Conservation (phyloP, 2,113 vertebrate species). For the Willisornis vidua region DNA sequence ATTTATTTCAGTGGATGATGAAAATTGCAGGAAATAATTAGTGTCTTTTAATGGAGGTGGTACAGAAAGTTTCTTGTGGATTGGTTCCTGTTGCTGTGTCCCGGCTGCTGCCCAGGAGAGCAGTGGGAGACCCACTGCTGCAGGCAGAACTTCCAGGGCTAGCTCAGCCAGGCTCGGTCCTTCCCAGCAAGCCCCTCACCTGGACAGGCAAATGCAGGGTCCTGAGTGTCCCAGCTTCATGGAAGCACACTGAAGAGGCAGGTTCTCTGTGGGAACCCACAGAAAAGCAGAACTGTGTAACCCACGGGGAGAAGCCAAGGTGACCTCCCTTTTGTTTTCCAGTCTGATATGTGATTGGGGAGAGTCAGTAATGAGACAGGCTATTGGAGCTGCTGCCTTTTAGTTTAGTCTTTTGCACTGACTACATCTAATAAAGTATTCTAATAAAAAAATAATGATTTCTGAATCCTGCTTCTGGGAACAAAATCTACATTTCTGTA, state of each 20-base stretch:
- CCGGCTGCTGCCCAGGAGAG: background rate
- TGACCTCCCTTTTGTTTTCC: background rate
- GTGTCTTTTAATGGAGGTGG: background rate
- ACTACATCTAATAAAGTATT: background rate
- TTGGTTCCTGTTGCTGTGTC: accelerated
- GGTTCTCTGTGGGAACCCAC: background rate
- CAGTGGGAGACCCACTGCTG: accelerated
- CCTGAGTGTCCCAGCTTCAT: background rate
- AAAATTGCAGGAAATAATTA: background rate
- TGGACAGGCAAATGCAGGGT: accelerated
- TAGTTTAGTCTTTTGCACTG: background rate
- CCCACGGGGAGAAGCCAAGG: accelerated
- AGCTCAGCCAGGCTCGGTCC: background rate
- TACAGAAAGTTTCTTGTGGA: background rate
- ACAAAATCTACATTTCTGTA: background rate
- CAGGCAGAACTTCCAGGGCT: accelerated
- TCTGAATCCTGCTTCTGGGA: background rate
- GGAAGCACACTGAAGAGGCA: accelerated
- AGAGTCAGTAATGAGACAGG: background rate
- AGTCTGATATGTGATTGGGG: background rate
- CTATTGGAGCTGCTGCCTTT: background rate
- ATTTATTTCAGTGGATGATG: background rate
- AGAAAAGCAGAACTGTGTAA: background rate
- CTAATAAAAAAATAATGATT: background rate
- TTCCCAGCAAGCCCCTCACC: background rate